Conservation (phyloP, 2,888 invertebrate genomes). For the Hypsopygia costalis region DNA sequence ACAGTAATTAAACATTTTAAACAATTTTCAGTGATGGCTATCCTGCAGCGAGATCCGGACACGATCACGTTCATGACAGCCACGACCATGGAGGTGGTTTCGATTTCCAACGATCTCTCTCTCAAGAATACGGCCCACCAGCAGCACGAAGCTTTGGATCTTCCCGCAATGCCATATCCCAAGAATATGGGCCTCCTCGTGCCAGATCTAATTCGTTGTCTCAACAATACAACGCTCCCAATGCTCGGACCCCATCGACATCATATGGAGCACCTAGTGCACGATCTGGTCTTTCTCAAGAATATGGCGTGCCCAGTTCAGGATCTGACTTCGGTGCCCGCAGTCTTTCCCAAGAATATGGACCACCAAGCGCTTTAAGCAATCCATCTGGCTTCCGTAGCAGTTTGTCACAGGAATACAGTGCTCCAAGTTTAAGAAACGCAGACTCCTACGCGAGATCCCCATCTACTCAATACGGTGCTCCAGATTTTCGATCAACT, state of each 20-base stretch:
- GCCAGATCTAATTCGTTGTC: conserved; percentile 11
- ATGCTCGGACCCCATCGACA: conserved; percentile 10
- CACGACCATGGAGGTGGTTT: conserved; percentile 24
- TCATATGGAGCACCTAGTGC: conserved; percentile 23
- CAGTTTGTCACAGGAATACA: conserved; percentile 34
- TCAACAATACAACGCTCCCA: conserved; percentile 15
- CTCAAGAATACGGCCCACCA: conserved; percentile 29
- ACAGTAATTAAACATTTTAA: no score
- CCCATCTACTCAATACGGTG: conserved; percentile 33
- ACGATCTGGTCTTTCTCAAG: conserved; percentile 12
- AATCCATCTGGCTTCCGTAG: conserved; percentile 12
- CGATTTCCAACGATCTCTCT: conserved; percentile 28
- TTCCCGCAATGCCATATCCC: conserved; percentile 11
- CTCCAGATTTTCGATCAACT: conserved; percentile 35
- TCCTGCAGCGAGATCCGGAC: conserved; percentile 36
- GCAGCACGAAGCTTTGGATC: conserved; percentile 18
- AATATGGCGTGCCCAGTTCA: conserved; percentile 21
- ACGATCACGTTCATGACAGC: conserved; percentile 30
- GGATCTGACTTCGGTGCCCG: not conserved
- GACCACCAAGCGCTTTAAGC: conserved; percentile 18
- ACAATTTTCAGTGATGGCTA: conserved; percentile 50
- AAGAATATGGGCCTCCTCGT: conserved; percentile 22
- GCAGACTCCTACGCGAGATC: conserved; percentile 27
- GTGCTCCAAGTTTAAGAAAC: conserved; percentile 26
- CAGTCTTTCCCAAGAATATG: conserved; percentile 23